Percentiles rank a stretch among this genome's conserved stretches.
phyloP scores from a whole-genome alignment of 2,888 invertebrate species.

The Campoletis raptor region DNA sequence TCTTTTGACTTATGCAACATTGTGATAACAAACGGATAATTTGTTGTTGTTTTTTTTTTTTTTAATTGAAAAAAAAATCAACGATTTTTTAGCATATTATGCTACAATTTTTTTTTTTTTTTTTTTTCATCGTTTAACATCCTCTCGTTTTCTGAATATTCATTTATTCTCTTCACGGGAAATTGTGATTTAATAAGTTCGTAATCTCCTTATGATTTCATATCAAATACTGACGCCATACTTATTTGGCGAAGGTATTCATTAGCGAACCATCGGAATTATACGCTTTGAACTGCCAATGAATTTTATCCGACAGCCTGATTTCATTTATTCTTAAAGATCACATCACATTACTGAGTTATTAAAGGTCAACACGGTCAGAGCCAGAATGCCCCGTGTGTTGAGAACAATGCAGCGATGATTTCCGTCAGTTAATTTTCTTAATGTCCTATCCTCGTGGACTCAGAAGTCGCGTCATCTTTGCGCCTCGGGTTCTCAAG shows the following conservation, averaged over 20 bases:
- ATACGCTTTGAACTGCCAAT: background rate
- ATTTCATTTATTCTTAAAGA: conserved; percentile 22
- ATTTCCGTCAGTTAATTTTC: conserved; percentile 24
- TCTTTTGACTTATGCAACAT: background rate
- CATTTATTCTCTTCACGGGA: background rate
- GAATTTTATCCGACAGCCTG: background rate
- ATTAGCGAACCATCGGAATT: background rate
- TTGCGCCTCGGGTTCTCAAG: conserved; percentile 68
- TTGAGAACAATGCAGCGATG: conserved; percentile 2
- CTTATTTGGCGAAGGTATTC: background rate
- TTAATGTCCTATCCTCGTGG: conserved; percentile 4
- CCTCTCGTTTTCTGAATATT: background rate
- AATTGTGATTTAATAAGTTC: background rate
- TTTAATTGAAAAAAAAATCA: background rate
- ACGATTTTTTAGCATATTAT: background rate
- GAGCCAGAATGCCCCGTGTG: background rate
- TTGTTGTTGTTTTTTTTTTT: background rate
- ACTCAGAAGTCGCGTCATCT: conserved; percentile 61
- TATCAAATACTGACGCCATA: background rate
- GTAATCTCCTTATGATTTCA: background rate
- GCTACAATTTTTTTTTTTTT: background rate
- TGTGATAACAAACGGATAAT: background rate
- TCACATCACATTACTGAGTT: conserved; percentile 15
- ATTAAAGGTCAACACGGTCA: conserved; percentile 23
- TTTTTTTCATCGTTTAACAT: background rate